Evolutionary conservation across 1,140 invertebrate species (phyloP), one percentile per base, ranked within the genome.

Genomic region (Tetramorium simillimum): DNA sequence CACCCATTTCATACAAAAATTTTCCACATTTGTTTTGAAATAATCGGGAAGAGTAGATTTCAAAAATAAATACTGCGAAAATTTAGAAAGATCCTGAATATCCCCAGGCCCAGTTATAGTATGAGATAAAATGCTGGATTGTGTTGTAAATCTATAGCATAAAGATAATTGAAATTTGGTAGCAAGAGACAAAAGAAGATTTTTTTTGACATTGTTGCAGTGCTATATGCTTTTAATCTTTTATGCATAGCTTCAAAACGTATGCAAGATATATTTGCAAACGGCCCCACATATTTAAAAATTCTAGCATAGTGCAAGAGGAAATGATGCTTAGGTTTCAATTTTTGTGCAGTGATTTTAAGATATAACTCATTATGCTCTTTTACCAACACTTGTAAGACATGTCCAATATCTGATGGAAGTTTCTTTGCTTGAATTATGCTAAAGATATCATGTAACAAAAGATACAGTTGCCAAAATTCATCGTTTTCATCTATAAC

Each of bases 321-420:
- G 33, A 62, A 62, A 62, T 62, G 60, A 62, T 62, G 60, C 2
- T 62, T 62, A 33, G 28, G 60, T 62, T 62, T 62, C 33, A 62
- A 62, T 33, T 7, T 12, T 62, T 33, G 14, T 33, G 2, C 9
- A 33, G 24, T 62, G 14, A 62, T 62, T 62, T 3, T 62, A 33
- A 62, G 60, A 33, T 62, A 62, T 18, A 62, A 33, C 10, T 33
- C 28, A 62, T 62, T 62, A 12, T 62, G 60, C 4, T 62, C 60
- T 62, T 62, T 33, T 62, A 62, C 5, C 7, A 62, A 12, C 16
- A 62, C 14, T 33, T 62, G 24, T 33, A 62, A 10, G 6, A 62
- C 60, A 62, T 62, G 16, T 6, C 28, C 60, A 62, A 62, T 62
- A 7, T 62, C 28, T 7, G 28, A 62, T 62, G 60, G 28, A 62